Percentiles rank a stretch among this genome's conserved stretches.
These are phyloP conservation scores for Apis cerana DNA, from an alignment of 1,140 invertebrate species.

Conservation along the genomic window DNA sequence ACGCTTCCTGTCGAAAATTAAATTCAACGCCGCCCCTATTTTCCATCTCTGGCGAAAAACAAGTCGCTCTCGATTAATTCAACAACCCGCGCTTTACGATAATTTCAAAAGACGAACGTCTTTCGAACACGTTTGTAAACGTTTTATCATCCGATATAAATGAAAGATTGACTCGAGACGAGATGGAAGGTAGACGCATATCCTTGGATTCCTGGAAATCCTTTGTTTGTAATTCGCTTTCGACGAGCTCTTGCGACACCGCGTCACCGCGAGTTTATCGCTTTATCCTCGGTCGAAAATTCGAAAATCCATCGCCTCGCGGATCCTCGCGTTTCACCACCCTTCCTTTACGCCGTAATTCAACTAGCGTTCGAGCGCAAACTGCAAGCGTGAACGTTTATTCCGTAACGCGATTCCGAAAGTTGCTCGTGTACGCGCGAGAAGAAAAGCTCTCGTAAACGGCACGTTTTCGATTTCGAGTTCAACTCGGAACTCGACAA, in stretches of 20 bases:
- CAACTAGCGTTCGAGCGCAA: neutral
- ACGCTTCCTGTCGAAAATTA: no score
- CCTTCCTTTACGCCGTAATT: neutral
- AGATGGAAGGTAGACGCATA: neutral
- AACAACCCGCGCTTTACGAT: no score
- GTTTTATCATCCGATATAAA: neutral
- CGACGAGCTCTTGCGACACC: conserved; percentile 6
- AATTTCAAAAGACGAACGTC: no score
- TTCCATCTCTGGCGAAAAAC: no score
- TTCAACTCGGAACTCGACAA: no score
- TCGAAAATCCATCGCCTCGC: neutral
- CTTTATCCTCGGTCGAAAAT: neutral
- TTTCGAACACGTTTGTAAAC: no score
- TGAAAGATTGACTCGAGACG: no score
- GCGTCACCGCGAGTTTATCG: neutral
- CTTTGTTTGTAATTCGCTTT: conserved; percentile 21
- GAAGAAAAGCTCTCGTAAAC: neutral
- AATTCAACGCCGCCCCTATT: no score
- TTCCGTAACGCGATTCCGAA: neutral
- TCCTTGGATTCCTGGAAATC: neutral
- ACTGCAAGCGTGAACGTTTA: neutral
- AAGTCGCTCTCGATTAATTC: no score
- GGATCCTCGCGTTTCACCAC: no score
- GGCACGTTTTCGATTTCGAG: neutral
- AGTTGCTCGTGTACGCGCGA: neutral